A percentile compares a stretch with the other conserved stretches of the same genome.
Evolutionary conservation across 2,113 vertebrate genomes (phyloP).

Genomic region (Glaucidium brasilianum): DNA sequence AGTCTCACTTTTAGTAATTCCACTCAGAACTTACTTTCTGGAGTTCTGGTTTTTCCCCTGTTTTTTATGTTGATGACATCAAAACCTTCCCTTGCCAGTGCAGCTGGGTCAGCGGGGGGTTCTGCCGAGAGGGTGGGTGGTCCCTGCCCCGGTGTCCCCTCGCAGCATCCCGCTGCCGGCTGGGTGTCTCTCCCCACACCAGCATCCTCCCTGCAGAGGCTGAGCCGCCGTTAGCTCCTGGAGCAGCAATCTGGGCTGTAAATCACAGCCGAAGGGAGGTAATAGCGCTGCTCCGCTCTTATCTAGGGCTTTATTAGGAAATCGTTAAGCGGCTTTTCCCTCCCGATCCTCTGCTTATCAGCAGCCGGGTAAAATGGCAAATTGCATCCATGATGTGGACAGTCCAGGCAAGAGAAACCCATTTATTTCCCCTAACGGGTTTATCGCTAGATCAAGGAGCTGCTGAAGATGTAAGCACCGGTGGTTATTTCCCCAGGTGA

Average conservation of each 20-base stretch:
- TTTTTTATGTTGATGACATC: background rate
- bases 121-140: rapidly evolving
- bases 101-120: background rate
- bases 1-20: background rate
- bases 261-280: background rate
- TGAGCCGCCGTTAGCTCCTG: background rate
- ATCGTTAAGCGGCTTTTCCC: background rate
- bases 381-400: background rate
- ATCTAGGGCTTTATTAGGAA: background rate
- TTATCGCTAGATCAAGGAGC: constrained; percentile 37
- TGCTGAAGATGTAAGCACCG: constrained; percentile 41
- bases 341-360: background rate
- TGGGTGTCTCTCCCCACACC: background rate
- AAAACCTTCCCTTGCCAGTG: background rate
- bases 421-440: constrained; percentile 54
- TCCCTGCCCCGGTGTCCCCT: background rate
- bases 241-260: background rate
- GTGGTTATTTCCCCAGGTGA: constrained; percentile 33
- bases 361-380: background rate
- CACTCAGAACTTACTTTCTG: background rate
- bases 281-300: background rate
- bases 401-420: constrained; percentile 1
- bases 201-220: background rate
- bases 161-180: background rate
- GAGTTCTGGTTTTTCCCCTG: rapidly evolving